Evolutionary conservation across 2,888 invertebrate genomes (phyloP).

Genomic region (Perizoma affinitatum): DNA sequence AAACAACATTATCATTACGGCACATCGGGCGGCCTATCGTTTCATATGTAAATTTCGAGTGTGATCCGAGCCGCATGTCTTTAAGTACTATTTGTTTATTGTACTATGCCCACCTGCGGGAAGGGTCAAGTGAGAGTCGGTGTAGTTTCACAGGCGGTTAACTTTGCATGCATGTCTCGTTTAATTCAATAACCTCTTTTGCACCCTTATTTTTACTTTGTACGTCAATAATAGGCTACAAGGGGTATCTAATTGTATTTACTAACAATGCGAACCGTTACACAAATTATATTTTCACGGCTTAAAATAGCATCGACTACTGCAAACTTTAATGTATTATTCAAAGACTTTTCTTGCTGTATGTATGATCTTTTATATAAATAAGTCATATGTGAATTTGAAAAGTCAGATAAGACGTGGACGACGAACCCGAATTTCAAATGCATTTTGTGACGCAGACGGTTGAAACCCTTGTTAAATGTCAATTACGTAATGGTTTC

Average conservation of each 20-base stretch:
- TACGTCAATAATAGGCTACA: slow-evolving; percentile 9
- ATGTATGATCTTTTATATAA: too few species aligned
- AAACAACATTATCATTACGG: slow-evolving; percentile 78
- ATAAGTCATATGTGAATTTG: too few species aligned
- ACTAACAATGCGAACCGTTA: too few species aligned
- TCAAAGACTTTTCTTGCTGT: too few species aligned
- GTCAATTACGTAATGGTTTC: too few species aligned
- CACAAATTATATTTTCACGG: too few species aligned
- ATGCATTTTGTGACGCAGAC: too few species aligned
- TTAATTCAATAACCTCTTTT: slow-evolving; percentile 22
- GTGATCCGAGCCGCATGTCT: slow-evolving; percentile 32
- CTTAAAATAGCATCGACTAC: too few species aligned
- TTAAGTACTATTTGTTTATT: slow-evolving; percentile 39
- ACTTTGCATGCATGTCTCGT: slow-evolving; percentile 25
- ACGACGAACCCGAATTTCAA: too few species aligned
- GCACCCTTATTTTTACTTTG: slow-evolving; percentile 17
- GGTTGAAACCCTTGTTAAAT: too few species aligned
- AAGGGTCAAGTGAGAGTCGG: slow-evolving; percentile 25
- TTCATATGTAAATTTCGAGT: slow-evolving; percentile 75
- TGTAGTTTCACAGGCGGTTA: slow-evolving; percentile 20
- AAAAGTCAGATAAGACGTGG: too few species aligned
- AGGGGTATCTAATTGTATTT: background rate
- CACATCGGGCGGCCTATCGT: slow-evolving; percentile 67
- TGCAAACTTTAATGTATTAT: too few species aligned
- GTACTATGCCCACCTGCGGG: slow-evolving; percentile 31